Base-by-base conservation (phyloP, 2,888 invertebrate species). In the Crossocerus cetratus region DNA sequence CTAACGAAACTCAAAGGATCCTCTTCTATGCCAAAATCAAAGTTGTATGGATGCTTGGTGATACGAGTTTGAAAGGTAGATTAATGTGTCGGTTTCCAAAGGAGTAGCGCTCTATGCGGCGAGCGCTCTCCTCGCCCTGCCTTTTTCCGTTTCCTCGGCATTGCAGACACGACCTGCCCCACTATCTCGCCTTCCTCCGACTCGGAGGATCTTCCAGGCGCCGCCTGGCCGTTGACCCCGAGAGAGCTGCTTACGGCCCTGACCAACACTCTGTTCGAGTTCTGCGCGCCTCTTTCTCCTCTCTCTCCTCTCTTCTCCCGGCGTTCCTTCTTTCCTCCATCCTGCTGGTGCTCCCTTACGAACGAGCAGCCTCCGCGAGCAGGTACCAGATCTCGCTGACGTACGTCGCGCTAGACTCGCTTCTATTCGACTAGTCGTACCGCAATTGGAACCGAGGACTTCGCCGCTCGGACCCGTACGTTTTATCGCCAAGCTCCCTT, bases 221-320 rank as follows among this genome's bases (percentile, higher is more conserved):
- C 88, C 88, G 86, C 86, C 84, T 89, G 90, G 89, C 76, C 90
- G 83, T 89, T 90, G 90, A 90, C 89, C 90, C 84, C 82, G 77
- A 71, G 66, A 65, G 32, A 32, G 2, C 80, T 69, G 70, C 78
- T 69, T 69, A 61, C 83, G 78, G 82, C 82, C 82, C 82, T 83
- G 82, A 83, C 82, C 84, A 83, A 82, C 73, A 82, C 81, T 83
- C 75, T 72, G 68, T 68, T 60, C 42, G 44, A 42, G 60, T 56
- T 23, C 58, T 22, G 45, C 56, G 22, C 65, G 56, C 32, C 21
- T 21, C 20, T 20, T 13, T 8, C 5, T 58, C 58, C 56, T 16
- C 60, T 60, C 44, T 59, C 60, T 23, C 65, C 54, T 64, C 74
- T 62, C 66, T 71, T 75, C 72, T 67, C 76, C 16, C 43, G 14